Conservation (phyloP, 1,140 invertebrate genomes). For the Drosophila pectinifera region DNA sequence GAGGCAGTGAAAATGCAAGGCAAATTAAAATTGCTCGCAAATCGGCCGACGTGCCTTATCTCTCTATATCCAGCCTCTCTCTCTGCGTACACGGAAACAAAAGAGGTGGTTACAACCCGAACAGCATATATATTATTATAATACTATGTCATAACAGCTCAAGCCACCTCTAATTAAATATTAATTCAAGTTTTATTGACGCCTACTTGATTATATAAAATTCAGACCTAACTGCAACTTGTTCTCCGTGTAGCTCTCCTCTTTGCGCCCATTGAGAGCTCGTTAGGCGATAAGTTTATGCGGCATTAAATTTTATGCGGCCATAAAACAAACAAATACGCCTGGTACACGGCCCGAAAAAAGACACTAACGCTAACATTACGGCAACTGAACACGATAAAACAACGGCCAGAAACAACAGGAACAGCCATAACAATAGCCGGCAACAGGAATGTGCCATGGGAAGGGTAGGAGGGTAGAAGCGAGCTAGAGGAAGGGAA, state of each 20-base stretch:
- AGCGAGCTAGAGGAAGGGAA: not conserved
- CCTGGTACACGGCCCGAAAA: slow-evolving; percentile 36
- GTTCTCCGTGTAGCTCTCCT: slow-evolving; percentile 7
- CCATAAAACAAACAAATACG: slow-evolving; percentile 81
- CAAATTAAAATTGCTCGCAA: slow-evolving; percentile 80
- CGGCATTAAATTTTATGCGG: slow-evolving; percentile 82
- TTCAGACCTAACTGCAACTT: not conserved
- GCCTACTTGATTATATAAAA: too few species aligned
- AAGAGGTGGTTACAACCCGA: not conserved
- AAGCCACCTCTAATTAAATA: not conserved
- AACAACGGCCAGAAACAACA: slow-evolving; percentile 32
- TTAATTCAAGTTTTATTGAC: not conserved
- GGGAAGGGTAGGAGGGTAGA: too few species aligned
- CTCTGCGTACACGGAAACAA: not conserved
- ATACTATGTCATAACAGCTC: not conserved
- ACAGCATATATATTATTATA: not conserved
- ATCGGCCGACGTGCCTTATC: slow-evolving; percentile 34
- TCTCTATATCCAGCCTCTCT: not conserved
- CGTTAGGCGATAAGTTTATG: slow-evolving; percentile 82
- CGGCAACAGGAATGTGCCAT: slow-evolving; percentile 23
- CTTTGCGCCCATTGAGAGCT: slow-evolving; percentile 62
- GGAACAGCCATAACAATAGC: slow-evolving; percentile 54
- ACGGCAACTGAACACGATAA: slow-evolving; percentile 75
- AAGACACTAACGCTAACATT: slow-evolving; percentile 55
- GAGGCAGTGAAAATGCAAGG: slow-evolving; percentile 70